Evolutionary conservation across 64 coral and sea anemone species (phyloP).

Genomic region (Dendrophyllia cribrosa): DNA sequence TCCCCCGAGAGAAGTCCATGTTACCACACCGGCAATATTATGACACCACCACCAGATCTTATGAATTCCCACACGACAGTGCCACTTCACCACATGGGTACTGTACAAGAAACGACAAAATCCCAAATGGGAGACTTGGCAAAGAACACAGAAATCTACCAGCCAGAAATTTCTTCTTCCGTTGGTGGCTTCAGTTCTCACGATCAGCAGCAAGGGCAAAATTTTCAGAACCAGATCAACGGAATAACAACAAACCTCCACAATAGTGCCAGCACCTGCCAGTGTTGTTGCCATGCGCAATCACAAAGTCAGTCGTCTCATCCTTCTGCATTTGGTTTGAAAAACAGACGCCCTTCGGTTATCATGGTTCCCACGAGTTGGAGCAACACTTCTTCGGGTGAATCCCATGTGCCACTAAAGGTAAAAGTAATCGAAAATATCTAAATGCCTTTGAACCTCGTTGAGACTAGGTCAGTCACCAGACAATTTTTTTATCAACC

Average conservation of each 20-base stretch:
- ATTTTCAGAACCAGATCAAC: background rate
- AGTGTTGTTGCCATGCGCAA: slow-evolving; percentile 1
- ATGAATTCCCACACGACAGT: background rate
- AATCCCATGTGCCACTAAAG: slow-evolving; percentile 27
- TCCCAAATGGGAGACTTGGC: background rate
- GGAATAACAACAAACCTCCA: background rate
- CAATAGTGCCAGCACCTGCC: background rate
- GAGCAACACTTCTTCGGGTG: background rate
- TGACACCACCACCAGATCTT: background rate
- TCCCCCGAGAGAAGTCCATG: background rate
- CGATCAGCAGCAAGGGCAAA: background rate
- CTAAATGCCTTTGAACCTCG: too few species aligned
- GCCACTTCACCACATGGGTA: background rate
- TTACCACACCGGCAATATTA: background rate
- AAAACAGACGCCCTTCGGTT: slow-evolving; percentile 12
- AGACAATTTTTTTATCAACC: too few species aligned
- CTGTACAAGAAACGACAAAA: background rate
- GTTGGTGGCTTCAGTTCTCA: too few species aligned
- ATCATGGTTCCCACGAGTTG: slow-evolving; percentile 23
- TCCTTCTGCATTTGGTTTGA: background rate
- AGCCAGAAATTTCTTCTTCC: background rate
- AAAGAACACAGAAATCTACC: background rate
- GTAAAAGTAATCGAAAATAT: background rate
- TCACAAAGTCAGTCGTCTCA: background rate
- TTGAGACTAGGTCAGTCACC: too few species aligned